phyloP scores from a whole-genome alignment of 2,113 vertebrate species.

The Cephalopholis sonnerati region DNA sequence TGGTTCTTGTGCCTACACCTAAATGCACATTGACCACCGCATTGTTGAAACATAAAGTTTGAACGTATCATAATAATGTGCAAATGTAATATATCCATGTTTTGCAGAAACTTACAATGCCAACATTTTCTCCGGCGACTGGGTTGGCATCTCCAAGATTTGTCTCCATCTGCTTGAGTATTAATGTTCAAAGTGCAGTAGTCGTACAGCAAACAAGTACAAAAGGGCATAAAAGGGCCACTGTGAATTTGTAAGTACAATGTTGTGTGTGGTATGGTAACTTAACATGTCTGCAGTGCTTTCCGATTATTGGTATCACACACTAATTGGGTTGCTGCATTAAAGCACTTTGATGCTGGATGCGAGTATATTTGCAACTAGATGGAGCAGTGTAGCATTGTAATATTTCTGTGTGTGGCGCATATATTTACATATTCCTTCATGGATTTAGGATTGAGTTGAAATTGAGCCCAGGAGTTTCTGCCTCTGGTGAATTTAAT shows the following conservation, averaged over 20 bases:
- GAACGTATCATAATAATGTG: no score
- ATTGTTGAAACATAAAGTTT: no score
- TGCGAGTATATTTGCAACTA: constrained; percentile 56
- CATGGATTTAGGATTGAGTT: constrained; percentile 78
- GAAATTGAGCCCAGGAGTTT: constrained; percentile 81
- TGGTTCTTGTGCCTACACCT: no score
- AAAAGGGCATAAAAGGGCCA: constrained; percentile 18
- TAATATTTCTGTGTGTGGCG: constrained; percentile 66
- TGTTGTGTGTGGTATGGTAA: constrained; percentile 33
- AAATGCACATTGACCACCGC: no score
- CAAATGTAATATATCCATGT: no score
- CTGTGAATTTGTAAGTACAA: constrained; percentile 48
- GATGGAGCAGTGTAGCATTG: constrained; percentile 62
- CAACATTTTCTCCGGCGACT: no score
- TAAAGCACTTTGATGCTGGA: constrained; percentile 59
- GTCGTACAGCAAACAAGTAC: constrained; percentile 41
- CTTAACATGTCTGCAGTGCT: constrained; percentile 31
- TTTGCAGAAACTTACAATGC: no score
- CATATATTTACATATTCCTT: constrained; percentile 81
- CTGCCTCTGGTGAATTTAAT: constrained; percentile 79
- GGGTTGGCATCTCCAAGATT: background rate
- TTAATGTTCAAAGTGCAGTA: constrained; percentile 24
- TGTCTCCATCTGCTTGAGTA: constrained; percentile 6
- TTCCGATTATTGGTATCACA: constrained; percentile 55
- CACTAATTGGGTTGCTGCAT: constrained; percentile 58